Base-by-base conservation (phyloP, 2,888 invertebrate species). In the Crematogaster levior region DNA sequence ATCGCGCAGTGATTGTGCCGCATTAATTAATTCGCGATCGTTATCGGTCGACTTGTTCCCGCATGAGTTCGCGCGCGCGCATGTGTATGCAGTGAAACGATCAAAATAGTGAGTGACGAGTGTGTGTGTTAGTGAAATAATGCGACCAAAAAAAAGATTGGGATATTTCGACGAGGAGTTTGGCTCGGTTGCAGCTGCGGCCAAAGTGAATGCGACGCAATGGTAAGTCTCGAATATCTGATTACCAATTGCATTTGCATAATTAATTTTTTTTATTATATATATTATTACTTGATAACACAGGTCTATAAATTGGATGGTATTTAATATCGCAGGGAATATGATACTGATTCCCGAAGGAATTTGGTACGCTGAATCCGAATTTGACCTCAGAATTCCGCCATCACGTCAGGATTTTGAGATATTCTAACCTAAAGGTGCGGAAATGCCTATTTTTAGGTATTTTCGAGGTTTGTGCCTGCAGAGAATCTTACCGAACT, bases 21-120 rank as follows among this genome's bases (percentile, higher is more conserved):
- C 6, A n/a, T 58, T 72, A 30, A 30, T 73, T 58, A 73, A 58
- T 58, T 43, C 6, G 12, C 7, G 56, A 56, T 72, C 15, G 24
- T 40, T 27, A 30, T 37, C 34, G 24, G 53, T 68, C 30, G 66
- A 18, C 12, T 70, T 15, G 48, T 48, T 48, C 27, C n/a, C 21
- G 9, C 7, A 15, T 61, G 40, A 21, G 12, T 21, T 10, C 3
- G 24, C 37, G 12, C 5, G 4, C 2, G 24, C 5, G 30, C 2
- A 30, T 21, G 37, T 10, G 27, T 43, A n/a, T n/a, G 34, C n/a
- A 15, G n/a, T 30, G 43, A 58, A 43, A 70, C n/a, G 60, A 34
- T 2, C 1, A 10, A 27, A 60, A 21, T 34, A 60, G 15, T 3
- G 30, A 58, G 24, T 24, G 12, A 53, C 24, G 24, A n/a, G n/a